phyloP scores from a whole-genome alignment of 2,113 vertebrate species.

The Opisthocomus hoazin region DNA sequence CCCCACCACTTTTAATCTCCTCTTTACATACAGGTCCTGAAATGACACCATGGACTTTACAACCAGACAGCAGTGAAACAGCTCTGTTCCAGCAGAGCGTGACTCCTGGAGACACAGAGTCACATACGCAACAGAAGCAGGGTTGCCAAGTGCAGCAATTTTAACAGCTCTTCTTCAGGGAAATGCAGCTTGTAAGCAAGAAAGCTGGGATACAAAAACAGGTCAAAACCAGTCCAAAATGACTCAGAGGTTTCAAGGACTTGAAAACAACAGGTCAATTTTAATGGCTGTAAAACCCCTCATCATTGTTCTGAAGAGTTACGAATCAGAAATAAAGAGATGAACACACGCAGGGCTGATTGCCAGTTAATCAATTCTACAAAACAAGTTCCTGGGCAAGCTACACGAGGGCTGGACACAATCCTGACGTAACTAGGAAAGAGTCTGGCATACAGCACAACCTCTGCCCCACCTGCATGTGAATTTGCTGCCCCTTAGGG shows the following conservation, averaged over 20 bases:
- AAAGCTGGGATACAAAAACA: neutral
- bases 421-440: neutral
- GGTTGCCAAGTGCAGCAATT: neutral
- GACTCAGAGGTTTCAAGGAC: neutral
- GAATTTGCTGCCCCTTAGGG: neutral
- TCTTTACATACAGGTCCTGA: neutral
- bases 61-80: neutral
- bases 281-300: neutral
- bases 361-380: neutral
- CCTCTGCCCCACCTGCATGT: rapidly evolving
- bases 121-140: neutral
- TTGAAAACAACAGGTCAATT: neutral
- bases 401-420: neutral
- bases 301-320: neutral
- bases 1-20: neutral
- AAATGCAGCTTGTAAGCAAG: slow-evolving; percentile 15
- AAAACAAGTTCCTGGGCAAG: neutral
- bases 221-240: neutral
- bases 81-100: neutral
- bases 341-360: neutral
- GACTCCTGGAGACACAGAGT: neutral
- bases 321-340: neutral
- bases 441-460: neutral
- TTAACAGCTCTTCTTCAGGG: neutral
- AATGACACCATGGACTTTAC: neutral